Percentiles rank a stretch among this genome's conserved stretches.
These are phyloP conservation scores for Cariama cristata DNA, from an alignment of 2,113 vertebrate species.

Conservation along the genomic window DNA sequence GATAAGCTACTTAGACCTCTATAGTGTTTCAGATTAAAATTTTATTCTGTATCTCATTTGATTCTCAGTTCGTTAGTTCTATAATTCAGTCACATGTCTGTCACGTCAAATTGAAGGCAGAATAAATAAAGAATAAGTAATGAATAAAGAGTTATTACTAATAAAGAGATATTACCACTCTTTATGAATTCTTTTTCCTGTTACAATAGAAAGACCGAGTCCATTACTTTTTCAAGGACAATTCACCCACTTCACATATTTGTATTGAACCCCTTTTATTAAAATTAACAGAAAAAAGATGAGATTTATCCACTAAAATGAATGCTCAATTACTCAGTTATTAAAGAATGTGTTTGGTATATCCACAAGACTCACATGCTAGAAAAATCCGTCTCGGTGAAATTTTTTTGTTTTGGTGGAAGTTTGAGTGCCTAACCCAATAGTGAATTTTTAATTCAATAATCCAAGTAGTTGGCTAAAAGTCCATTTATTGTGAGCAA, in stretches of 20 bases:
- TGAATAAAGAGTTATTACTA: not conserved
- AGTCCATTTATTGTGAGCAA: constrained; percentile 6
- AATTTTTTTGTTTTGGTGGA: not conserved
- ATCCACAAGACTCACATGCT: not conserved
- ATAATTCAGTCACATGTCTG: not conserved
- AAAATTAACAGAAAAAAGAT: not conserved
- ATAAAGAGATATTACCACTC: not conserved
- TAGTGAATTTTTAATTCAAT: not conserved
- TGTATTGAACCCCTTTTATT: not conserved
- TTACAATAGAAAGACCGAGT: not conserved
- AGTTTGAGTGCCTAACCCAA: not conserved
- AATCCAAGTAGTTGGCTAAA: not conserved
- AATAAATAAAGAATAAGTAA: not conserved
- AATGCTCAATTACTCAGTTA: not conserved
- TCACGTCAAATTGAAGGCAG: not conserved
- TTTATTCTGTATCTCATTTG: not conserved
- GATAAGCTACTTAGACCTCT: not conserved
- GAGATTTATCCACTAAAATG: not conserved
- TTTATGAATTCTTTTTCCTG: not conserved
- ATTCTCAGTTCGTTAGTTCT: not conserved
- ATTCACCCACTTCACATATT: not conserved
- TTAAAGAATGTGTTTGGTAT: not conserved
- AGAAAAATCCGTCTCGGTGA: not conserved
- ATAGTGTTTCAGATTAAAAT: not conserved
- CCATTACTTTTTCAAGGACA: not conserved